Conservation (phyloP, 2,113 vertebrate species). For the Poeciliopsis turrubarensis region DNA sequence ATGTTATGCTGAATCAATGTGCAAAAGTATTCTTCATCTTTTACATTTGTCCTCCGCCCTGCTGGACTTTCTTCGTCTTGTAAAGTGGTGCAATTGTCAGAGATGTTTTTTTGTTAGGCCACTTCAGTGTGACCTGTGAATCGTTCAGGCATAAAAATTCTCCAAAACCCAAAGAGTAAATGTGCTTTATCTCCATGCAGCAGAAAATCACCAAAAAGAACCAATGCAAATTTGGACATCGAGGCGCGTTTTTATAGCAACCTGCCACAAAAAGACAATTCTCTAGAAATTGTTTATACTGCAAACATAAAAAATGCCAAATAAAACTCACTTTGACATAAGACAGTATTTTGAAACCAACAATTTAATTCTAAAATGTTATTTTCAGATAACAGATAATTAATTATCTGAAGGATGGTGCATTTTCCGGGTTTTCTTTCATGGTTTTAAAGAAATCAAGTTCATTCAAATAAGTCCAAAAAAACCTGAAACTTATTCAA, state of each 20-base stretch:
- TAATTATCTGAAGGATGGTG: too few relatives aligned
- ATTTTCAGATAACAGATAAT: too few relatives aligned
- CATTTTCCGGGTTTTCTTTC: too few relatives aligned
- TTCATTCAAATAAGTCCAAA: too few relatives aligned
- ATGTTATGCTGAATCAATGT: too few relatives aligned
- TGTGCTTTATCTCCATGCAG: background rate
- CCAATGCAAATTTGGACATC: background rate
- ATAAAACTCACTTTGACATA: background rate
- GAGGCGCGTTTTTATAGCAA: background rate
- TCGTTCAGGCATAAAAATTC: background rate
- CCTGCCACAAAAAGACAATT: background rate
- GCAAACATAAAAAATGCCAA: background rate
- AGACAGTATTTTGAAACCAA: background rate
- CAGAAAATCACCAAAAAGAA: background rate
- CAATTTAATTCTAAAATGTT: background rate
- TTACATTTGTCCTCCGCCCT: background rate
- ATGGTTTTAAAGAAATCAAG: too few relatives aligned
- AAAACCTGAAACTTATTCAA: too few relatives aligned
- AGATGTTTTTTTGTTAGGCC: background rate
- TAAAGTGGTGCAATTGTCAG: background rate
- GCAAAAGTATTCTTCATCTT: too few relatives aligned
- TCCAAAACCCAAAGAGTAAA: background rate
- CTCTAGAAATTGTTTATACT: background rate
- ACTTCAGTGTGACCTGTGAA: background rate
- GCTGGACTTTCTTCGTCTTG: too few relatives aligned